Evolutionary conservation across 2,797 vertebrate species (phyloP).

Genomic region (Hemitrygon akajei): DNA sequence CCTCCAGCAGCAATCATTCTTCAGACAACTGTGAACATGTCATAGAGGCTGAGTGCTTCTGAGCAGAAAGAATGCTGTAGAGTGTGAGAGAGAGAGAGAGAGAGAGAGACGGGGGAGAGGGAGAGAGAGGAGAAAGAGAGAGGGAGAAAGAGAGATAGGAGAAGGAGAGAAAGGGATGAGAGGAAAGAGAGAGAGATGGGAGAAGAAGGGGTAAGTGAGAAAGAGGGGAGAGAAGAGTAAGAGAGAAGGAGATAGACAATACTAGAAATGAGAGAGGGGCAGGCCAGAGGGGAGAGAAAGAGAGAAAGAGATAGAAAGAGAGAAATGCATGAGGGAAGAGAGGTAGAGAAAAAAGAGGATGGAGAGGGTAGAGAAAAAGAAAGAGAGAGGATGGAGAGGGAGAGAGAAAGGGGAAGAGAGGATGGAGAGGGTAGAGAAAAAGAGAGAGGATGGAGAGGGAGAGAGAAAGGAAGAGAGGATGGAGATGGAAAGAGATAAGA

Average conservation of each 20-base stretch:
- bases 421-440: no score
- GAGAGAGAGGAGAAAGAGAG: background rate
- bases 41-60: background rate
- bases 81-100: background rate
- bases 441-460: background rate
- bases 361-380: background rate
- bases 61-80: background rate
- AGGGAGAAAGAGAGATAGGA: background rate
- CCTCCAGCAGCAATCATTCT: conserved; percentile 61
- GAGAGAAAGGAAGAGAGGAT: background rate
- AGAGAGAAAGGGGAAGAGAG: background rate
- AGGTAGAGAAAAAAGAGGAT: background rate
- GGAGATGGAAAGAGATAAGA: no score
- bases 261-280: no score
- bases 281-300: background rate
- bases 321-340: background rate
- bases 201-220: no score
- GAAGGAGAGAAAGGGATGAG: no score
- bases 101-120: background rate
- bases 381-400: background rate
- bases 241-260: no score
- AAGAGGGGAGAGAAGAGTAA: no score
- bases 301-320: background rate
- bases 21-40: conserved; percentile 39
- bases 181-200: no score